Evolutionary conservation across 2,113 vertebrate species (phyloP).

Genomic region (Theristicus caerulescens): DNA sequence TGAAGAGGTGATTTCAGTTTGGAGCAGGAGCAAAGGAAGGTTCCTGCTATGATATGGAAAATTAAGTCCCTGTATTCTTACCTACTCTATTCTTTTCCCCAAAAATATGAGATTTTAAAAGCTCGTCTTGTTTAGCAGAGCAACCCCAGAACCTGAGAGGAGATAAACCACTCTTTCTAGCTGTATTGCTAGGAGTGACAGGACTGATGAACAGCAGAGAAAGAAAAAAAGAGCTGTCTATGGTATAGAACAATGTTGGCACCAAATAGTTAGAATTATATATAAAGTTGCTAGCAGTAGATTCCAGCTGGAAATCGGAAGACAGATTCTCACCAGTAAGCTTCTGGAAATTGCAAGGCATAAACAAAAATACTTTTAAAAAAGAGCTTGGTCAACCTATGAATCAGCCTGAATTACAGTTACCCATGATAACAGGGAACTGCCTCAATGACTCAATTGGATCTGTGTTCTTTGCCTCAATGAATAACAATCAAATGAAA

Average conservation of each 20-base stretch:
- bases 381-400: not conserved
- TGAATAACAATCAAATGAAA: not conserved
- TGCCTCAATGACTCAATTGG: not conserved
- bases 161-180: not conserved
- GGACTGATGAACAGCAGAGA: not conserved
- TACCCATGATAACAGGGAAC: not conserved
- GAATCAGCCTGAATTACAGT: not conserved
- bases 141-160: not conserved
- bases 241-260: not conserved
- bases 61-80: not conserved
- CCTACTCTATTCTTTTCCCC: not conserved
- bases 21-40: not conserved
- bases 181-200: not conserved
- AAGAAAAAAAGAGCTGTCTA: not conserved
- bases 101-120: not conserved
- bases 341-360: not conserved
- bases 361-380: not conserved
- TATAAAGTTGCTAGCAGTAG: not conserved
- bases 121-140: not conserved
- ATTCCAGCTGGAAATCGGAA: not conserved
- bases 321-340: not conserved
- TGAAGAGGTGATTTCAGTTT: not conserved
- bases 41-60: not conserved
- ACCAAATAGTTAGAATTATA: not conserved
- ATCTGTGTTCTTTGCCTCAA: not conserved